Conservation (phyloP, 1,140 invertebrate species). For the Psilanteris sp. region DNA sequence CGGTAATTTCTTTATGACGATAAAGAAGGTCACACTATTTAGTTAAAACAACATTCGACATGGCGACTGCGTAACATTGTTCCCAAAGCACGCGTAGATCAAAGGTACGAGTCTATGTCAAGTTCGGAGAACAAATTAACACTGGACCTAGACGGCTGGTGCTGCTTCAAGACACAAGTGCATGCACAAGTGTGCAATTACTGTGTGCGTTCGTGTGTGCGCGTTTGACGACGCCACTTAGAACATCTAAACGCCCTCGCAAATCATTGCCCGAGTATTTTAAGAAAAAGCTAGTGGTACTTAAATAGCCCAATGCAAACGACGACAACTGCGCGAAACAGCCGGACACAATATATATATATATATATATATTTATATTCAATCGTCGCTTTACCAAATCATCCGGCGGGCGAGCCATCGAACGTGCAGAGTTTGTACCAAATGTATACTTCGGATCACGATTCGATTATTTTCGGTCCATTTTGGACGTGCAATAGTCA, state of each 20-base stretch:
- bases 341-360: constrained; percentile 22
- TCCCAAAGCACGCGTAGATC: constrained; percentile 12
- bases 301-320: constrained; percentile 44
- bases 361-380: too few relatives aligned
- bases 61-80: constrained; percentile 18
- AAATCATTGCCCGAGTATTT: constrained; percentile 58
- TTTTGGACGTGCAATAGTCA: too few relatives aligned
- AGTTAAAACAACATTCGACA: neutral
- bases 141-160: constrained; percentile 49
- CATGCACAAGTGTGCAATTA: constrained; percentile 17
- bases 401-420: constrained; percentile 15
- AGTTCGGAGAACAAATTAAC: constrained; percentile 63
- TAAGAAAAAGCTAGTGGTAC: constrained; percentile 50
- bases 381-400: constrained; percentile 8
- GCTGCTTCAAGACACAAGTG: constrained; percentile 30
- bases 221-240: constrained; percentile 50
- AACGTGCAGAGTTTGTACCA: constrained; percentile 20
- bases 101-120: constrained; percentile 59
- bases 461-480: too few relatives aligned
- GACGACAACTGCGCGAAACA: constrained; percentile 18
- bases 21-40: constrained; percentile 1
- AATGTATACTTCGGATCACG: constrained; percentile 5
- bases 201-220: constrained; percentile 30
- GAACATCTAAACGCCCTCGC: constrained; percentile 55
- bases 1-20: constrained; percentile 1